Evolutionary conservation across 2,888 invertebrate genomes (phyloP).

Genomic region (Suillia variegata): DNA sequence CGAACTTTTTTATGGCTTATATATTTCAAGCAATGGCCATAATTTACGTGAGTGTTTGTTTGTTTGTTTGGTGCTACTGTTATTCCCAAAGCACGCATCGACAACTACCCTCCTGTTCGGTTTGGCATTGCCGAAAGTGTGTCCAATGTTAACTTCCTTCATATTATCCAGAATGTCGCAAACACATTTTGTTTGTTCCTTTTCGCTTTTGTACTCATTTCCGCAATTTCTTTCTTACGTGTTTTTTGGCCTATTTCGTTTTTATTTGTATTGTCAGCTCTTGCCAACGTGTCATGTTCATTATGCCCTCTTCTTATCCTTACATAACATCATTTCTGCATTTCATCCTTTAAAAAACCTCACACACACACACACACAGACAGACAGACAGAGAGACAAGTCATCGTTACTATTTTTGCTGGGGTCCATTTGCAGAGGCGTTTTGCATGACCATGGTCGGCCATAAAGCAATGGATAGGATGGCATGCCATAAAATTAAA

Average conservation of each 20-base stretch:
- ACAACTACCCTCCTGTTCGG: too few relatives aligned
- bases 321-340: slow-evolving; percentile 19
- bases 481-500: slow-evolving; percentile 6
- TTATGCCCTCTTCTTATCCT: slow-evolving; percentile 15
- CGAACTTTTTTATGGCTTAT: too few relatives aligned
- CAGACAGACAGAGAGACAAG: background rate
- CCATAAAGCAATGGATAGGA: background rate
- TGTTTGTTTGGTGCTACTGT: background rate
- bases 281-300: slow-evolving; percentile 5
- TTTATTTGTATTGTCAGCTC: background rate
- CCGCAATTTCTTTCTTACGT: too few relatives aligned
- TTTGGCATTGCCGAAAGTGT: too few relatives aligned
- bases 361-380: background rate
- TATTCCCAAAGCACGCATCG: background rate
- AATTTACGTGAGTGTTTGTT: too few relatives aligned
- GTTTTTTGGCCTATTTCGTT: background rate
- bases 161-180: too few relatives aligned
- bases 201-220: too few relatives aligned
- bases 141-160: too few relatives aligned
- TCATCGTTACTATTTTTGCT: background rate
- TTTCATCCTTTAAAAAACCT: background rate
- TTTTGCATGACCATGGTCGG: background rate
- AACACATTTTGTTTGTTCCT: too few relatives aligned
- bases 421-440: slow-evolving; percentile 16
- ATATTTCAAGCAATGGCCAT: too few relatives aligned